Base-by-base conservation (phyloP, 1,140 invertebrate species). In the Bilobella aurantiaca region DNA sequence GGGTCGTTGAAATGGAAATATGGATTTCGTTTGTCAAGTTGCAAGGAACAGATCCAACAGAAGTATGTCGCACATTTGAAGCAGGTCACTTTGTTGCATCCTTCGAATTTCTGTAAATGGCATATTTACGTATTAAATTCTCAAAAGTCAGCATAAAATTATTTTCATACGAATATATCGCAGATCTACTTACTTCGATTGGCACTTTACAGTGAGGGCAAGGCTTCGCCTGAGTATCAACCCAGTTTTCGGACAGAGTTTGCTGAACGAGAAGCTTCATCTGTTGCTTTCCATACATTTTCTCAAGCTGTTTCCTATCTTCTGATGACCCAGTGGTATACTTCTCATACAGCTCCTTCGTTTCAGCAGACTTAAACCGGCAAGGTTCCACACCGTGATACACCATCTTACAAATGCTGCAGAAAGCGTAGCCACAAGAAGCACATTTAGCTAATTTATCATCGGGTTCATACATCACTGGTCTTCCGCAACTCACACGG, bases 11-110 rank as follows among this genome's bases (percentile, higher is more conserved):
- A 87, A 74, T 87, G 86, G 21, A 71, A 64, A 73, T 87, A 87
- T 0, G 86, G 86, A 65, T 78, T 77, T 8, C 71, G 60, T 5
- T 72, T 74, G 57, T 80, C 75, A 12, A 87, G 74, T 31, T 74
- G 68, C 1, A 58, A 65, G 21, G 76, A 74, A 73, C 85, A 87
- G 1, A 85, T 66, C 85, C 85, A 88, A 70, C 86, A 88, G 75
- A 88, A 87, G 68, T 78, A 81, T 1, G 79, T 78, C 30, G 79
- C 78, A 69, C 86, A 88, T 64, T 83, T 82, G 68, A 78, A 80
- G 73, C 86, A 88, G 0, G 79, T 79, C 83, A 88, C 87, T 77
- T 87, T 87, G 74, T 88, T 87, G 67, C 86, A 88, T 0, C 86
- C 86, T 74, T 85, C 82, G 1, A 79, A 81, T 81, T 87, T 87